Percentiles rank a stretch among this genome's conserved stretches.
phyloP scores from a whole-genome alignment of 2,797 vertebrate species.

The Rhodeus uyekii region DNA sequence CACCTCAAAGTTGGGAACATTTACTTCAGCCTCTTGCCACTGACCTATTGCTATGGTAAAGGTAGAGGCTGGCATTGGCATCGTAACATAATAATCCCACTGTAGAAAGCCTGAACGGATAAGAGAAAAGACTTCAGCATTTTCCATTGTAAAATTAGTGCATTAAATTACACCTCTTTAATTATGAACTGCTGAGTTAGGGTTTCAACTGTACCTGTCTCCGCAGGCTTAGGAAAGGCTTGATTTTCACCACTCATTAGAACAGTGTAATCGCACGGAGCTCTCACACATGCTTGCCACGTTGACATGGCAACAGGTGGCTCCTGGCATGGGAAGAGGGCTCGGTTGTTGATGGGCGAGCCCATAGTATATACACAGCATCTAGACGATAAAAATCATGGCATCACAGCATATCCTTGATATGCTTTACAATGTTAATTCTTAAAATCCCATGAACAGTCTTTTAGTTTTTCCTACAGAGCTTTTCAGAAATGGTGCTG shows the following conservation, averaged over 20 bases:
- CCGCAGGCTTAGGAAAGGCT: conserved; percentile 69
- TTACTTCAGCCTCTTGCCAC: conserved; percentile 82
- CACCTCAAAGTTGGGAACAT: conserved; percentile 53
- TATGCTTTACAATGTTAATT: not conserved
- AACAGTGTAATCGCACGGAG: conserved; percentile 85
- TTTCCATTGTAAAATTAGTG: not conserved
- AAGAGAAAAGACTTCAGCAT: conserved; percentile 15
- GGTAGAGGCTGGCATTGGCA: conserved; percentile 97
- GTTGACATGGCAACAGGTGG: conserved; percentile 97
- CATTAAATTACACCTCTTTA: not conserved
- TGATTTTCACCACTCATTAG: conserved; percentile 95
- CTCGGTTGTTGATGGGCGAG: conserved; percentile 98
- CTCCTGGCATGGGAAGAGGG: conserved; percentile 97
- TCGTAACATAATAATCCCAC: conserved; percentile 94
- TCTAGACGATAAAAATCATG: conserved; percentile 75
- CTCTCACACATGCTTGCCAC: conserved; percentile 88
- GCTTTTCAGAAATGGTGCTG: not conserved
- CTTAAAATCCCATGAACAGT: not conserved
- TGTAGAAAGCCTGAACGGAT: conserved; percentile 72
- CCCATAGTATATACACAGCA: conserved; percentile 94
- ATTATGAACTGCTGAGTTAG: conserved; percentile 10
- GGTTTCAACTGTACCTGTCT: conserved; percentile 66
- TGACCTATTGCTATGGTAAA: conserved; percentile 92
- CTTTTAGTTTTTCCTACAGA: not conserved
- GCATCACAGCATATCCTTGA: not conserved